phyloP scores from a whole-genome alignment of 2,888 invertebrate species.

The Lottia scabra region DNA sequence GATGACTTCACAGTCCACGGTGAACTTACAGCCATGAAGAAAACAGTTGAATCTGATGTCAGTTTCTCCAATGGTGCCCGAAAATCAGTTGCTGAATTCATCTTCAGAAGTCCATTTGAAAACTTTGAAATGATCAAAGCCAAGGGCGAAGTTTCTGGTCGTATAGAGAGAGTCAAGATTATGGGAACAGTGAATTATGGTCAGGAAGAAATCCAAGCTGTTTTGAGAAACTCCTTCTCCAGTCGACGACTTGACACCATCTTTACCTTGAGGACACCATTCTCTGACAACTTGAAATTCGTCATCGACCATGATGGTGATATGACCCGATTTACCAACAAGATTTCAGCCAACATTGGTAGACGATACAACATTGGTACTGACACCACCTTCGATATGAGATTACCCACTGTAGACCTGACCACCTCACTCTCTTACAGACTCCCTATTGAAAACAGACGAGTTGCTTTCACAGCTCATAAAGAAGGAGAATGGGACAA shows the following conservation, averaged over 20 bases:
- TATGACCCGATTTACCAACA: constrained; percentile 25
- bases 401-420: constrained; percentile 2
- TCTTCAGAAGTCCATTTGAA: constrained; percentile 19
- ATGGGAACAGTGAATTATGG: constrained; percentile 3
- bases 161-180: not conserved
- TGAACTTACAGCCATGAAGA: constrained; percentile 26
- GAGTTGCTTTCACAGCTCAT: constrained; percentile 10
- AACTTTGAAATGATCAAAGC: constrained; percentile 21
- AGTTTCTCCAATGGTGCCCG: constrained; percentile 11
- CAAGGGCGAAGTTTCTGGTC: constrained; percentile 3
- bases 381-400: constrained; percentile 3
- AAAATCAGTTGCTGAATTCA: constrained; percentile 19
- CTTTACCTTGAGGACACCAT: constrained; percentile 29
- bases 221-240: constrained; percentile 4
- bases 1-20: constrained; percentile 41
- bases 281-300: constrained; percentile 30
- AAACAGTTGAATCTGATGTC: constrained; percentile 22
- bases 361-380: constrained; percentile 5
- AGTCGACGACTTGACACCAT: constrained; percentile 3
- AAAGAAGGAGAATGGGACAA: constrained; percentile 9
- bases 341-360: constrained; percentile 12
- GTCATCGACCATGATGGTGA: constrained; percentile 31
- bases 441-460: not conserved
- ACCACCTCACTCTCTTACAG: constrained; percentile 3
- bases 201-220: constrained; percentile 1